These are phyloP conservation scores for Callimorpha dominula DNA, from an alignment of 2,888 invertebrate species.

Conservation along the genomic window DNA sequence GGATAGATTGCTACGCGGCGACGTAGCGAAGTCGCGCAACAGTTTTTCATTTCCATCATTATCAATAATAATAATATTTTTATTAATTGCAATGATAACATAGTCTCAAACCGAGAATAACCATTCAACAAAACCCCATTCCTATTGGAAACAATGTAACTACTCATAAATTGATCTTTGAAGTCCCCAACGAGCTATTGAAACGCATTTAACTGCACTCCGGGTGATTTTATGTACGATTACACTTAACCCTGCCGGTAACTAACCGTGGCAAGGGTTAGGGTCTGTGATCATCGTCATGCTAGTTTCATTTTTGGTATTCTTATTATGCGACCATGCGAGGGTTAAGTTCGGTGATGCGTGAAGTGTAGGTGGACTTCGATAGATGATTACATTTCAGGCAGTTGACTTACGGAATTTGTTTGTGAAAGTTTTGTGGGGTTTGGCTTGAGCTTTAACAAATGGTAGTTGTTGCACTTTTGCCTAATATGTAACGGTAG, in stretches of 20 bases:
- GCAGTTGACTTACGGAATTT: constrained; percentile 10
- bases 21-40: no score
- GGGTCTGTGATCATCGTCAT: constrained; percentile 67
- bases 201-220: constrained; percentile 70
- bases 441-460: neutral
- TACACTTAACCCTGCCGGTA: constrained; percentile 69
- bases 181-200: constrained; percentile 70
- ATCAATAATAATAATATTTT: neutral
- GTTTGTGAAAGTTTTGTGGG: constrained; percentile 6
- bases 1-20: no score
- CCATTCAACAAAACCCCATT: constrained; percentile 11
- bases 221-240: constrained; percentile 79
- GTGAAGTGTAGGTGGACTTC: constrained; percentile 16
- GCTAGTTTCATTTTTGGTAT: constrained; percentile 73
- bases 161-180: constrained; percentile 56
- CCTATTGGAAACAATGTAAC: constrained; percentile 33
- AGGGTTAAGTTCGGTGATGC: constrained; percentile 27
- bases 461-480: neutral
- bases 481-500: neutral
- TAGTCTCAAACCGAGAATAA: constrained; percentile 1
- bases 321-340: constrained; percentile 40
- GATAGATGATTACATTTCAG: constrained; percentile 14
- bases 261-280: constrained; percentile 84
- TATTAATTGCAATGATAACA: neutral
- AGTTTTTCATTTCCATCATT: no score